Conservation (phyloP, 1,140 invertebrate genomes). For the Gryon sp. region DNA sequence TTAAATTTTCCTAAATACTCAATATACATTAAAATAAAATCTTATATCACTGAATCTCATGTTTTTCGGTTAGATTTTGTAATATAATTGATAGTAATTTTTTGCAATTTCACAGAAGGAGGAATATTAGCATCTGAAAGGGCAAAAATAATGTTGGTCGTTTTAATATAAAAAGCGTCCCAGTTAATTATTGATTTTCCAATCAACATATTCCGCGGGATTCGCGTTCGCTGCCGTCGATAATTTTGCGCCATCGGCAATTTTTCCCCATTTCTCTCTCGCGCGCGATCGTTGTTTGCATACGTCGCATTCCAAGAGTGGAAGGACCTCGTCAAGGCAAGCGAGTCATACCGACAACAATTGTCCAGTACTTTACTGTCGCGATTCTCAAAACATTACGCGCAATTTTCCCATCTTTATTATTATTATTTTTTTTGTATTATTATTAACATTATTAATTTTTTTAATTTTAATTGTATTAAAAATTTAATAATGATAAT, state of each 20-base stretch:
- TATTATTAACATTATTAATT: not conserved
- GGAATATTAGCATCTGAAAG: no score
- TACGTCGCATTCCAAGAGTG: constrained; percentile 69
- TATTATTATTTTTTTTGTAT: not conserved
- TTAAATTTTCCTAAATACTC: no score
- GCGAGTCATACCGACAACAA: constrained; percentile 70
- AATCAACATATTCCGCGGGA: constrained; percentile 26
- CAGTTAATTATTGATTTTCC: constrained; percentile 47
- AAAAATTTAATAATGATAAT: constrained; percentile 11
- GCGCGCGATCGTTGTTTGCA: constrained; percentile 44
- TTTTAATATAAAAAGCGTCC: constrained; percentile 8
- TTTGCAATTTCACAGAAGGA: no score
- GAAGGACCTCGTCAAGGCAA: constrained; percentile 79
- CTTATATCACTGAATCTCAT: no score
- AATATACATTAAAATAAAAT: no score
- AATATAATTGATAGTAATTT: no score
- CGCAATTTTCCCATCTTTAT: constrained; percentile 23
- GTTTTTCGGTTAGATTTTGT: no score
- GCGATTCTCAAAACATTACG: constrained; percentile 32
- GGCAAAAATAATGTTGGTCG: constrained; percentile 2
- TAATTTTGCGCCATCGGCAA: constrained; percentile 39
- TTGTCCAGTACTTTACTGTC: constrained; percentile 61
- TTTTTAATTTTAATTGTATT: not conserved
- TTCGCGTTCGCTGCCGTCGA: constrained; percentile 19
- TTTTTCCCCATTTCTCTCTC: constrained; percentile 43